Percentiles rank a stretch among this genome's conserved stretches.
phyloP scores from a whole-genome alignment of 2,888 invertebrate genomes.

The Aquatica leii region DNA sequence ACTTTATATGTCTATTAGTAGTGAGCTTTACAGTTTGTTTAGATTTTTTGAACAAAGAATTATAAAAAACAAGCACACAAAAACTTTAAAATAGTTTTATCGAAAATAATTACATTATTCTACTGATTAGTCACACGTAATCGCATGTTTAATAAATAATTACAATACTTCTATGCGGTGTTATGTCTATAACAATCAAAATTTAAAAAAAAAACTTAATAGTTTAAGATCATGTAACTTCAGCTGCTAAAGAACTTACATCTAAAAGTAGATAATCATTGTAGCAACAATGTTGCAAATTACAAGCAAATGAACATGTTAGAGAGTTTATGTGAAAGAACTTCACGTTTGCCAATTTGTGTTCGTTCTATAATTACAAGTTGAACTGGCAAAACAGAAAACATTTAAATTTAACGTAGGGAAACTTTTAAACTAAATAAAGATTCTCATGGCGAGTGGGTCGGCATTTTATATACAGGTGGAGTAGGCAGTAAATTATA shows the following conservation, averaged over 20 bases:
- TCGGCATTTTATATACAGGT: conserved; percentile 49
- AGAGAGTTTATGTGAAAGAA: conserved; percentile 23
- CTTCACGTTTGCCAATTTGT: conserved; percentile 23
- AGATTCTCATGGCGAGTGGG: conserved; percentile 38
- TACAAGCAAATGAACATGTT: conserved; percentile 44
- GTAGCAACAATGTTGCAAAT: conserved; percentile 48
- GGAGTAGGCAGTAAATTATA: conserved; percentile 58
- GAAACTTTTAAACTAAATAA: conserved; percentile 23
- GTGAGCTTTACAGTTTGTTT: no score
- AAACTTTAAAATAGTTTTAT: no score
- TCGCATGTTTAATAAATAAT: no score
- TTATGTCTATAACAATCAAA: no score
- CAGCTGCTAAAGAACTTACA: conserved; percentile 24
- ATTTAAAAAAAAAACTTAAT: conserved; percentile 21
- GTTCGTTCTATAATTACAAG: background rate
- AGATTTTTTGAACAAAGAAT: no score
- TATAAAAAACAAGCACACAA: no score
- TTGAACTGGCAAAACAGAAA: conserved; percentile 10
- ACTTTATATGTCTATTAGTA: background rate
- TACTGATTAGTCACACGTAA: no score
- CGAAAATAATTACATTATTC: no score
- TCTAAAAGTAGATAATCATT: conserved; percentile 43
- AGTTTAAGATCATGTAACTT: conserved; percentile 30
- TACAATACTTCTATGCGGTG: no score
- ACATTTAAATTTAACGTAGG: conserved; percentile 21